phyloP scores from a whole-genome alignment of 2,113 vertebrate genomes.

The Cephalopterus ornatus region DNA sequence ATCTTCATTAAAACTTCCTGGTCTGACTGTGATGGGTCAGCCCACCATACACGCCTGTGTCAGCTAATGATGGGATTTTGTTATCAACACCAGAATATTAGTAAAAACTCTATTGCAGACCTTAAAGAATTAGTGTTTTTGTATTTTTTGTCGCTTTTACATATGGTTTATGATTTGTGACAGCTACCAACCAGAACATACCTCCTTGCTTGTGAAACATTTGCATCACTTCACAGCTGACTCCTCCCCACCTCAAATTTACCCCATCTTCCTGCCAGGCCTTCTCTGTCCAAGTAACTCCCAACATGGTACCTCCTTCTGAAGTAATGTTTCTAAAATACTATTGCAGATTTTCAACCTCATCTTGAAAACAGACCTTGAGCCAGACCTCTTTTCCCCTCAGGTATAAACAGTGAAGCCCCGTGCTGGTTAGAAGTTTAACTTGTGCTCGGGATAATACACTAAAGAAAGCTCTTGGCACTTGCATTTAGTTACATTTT shows the following conservation, averaged over 20 bases:
- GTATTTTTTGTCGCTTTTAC: neutral
- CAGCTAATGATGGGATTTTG: neutral
- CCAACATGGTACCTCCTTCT: neutral
- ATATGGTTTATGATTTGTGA: neutral
- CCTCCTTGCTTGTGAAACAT: neutral
- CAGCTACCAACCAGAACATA: neutral
- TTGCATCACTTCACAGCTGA: rapidly evolving
- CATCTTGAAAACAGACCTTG: neutral
- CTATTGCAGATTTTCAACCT: neutral
- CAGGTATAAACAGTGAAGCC: neutral
- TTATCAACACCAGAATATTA: neutral
- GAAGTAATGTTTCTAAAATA: neutral
- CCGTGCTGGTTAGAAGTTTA: neutral
- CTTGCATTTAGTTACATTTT: neutral
- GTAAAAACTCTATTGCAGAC: neutral
- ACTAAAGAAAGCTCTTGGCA: neutral
- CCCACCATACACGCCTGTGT: neutral
- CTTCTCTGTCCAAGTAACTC: neutral
- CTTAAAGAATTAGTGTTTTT: neutral
- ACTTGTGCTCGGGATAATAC: neutral
- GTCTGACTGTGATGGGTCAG: neutral
- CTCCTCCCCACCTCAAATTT: neutral
- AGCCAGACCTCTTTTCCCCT: neutral
- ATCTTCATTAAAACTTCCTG: neutral
- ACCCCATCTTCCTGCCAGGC: neutral